Base-by-base conservation (phyloP, 2,888 invertebrate species). In the Penaeus monodon region DNA sequence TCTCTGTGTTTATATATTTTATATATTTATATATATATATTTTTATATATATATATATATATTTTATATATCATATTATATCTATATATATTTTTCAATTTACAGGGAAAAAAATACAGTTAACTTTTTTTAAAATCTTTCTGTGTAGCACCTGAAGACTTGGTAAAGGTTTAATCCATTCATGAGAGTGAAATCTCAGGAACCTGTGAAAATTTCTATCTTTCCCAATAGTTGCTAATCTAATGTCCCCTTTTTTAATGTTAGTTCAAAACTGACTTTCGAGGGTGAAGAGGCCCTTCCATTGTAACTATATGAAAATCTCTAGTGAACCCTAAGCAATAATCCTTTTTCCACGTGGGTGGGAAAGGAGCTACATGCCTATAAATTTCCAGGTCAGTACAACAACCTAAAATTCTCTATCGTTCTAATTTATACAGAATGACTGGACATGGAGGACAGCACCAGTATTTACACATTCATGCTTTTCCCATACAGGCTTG, bases 201-300 rank as follows among this genome's bases (percentile, higher is more conserved):
- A 70, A 70, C 29, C 27, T 70, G 70, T 70, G 70, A 70, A n/a
- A 27, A 8, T 76, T 76, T 22, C 76, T 44, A n/a, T 38, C 80
- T 57, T n/a, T n/a, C 33, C 57, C 17, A 57, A 57, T 57, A 57
- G 57, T 57, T 57, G 57, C 57, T 57, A 57, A 57, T 57, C 57
- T 57, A 57, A 57, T 57, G 57, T 57, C 57, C 57, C 57, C 57
- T 57, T 57, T 17, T 57, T 57, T 57, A 57, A 57, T 57, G 57
- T 57, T 57, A 57, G 57, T 57, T 57, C 57, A 57, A 57, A 17
- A 57, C 57, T 57, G 57, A 57, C 57, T 77, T 27, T 83, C 73
- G 80, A 79, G 78, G 83, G 83, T 76, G 77, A 82, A 81, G 86
- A 86, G 86, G 86, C 86, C 83, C 86, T 86, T 86, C 83, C 86